Conservation (phyloP, 1,140 invertebrate species). For the Drosophila bocki region DNA sequence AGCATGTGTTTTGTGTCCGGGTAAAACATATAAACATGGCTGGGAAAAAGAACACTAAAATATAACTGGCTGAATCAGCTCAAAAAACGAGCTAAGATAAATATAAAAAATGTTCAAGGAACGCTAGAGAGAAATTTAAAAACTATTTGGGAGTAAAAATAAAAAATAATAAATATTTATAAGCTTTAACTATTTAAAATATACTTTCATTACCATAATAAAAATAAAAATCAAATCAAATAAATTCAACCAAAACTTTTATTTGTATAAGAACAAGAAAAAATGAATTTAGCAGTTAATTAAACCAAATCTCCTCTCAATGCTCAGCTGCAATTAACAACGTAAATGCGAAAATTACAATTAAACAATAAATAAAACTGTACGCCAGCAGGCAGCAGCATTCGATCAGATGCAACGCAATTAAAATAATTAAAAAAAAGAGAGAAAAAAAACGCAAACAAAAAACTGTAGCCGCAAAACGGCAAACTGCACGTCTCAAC, state of each 20-base stretch:
- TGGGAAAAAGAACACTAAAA: conserved; percentile 19
- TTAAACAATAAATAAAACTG: conserved; percentile 53
- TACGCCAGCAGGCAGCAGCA: conserved; percentile 32
- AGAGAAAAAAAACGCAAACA: not conserved
- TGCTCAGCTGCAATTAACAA: conserved; percentile 34
- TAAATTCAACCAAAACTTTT: conserved; percentile 5
- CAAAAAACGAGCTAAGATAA: conserved; percentile 6
- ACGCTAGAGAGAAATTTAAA: not conserved
- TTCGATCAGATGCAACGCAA: conserved; percentile 54
- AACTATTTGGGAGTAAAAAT: not conserved
- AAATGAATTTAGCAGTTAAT: conserved; percentile 39
- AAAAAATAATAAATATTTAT: not conserved
- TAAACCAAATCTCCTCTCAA: conserved; percentile 28
- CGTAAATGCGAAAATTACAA: conserved; percentile 51
- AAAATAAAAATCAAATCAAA: too few relatives aligned
- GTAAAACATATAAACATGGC: conserved; percentile 25
- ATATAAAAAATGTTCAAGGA: not conserved
- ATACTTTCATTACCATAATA: not conserved
- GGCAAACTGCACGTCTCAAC: conserved; percentile 48
- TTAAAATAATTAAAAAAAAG: conserved; percentile 47
- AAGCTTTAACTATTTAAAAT: not conserved
- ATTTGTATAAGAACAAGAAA: not conserved
- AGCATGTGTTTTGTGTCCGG: conserved; percentile 54
- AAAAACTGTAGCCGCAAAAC: conserved; percentile 32
- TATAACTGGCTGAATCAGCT: conserved; percentile 50